phyloP scores from a whole-genome alignment of 1,140 invertebrate species.

The Orussus abietinus region DNA sequence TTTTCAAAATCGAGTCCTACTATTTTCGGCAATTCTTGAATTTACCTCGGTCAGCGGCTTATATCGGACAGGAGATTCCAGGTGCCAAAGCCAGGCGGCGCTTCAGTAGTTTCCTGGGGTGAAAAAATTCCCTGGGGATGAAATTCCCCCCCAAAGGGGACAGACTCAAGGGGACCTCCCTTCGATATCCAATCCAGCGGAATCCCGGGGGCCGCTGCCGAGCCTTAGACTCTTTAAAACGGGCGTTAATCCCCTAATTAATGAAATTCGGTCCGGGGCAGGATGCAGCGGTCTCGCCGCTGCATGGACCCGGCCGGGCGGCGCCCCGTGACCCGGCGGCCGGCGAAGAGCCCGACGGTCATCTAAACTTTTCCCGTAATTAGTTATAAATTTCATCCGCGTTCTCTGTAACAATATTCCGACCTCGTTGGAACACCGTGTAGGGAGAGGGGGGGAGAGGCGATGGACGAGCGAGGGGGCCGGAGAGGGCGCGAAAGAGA shows the following conservation, averaged over 20 bases:
- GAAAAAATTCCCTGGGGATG: no score
- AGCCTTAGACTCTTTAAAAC: no score
- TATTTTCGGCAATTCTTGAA: no score
- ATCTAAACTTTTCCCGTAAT: slow-evolving; percentile 49
- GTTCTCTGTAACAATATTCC: slow-evolving; percentile 43
- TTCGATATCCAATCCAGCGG: no score
- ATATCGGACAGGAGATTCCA: no score
- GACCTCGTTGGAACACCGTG: slow-evolving; percentile 16
- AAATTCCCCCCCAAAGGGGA: no score
- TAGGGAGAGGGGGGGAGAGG: slow-evolving; percentile 9
- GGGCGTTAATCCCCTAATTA: slow-evolving; percentile 37
- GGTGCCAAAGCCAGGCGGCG: no score
- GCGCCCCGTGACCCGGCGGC: slow-evolving; percentile 22
- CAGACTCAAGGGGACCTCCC: no score
- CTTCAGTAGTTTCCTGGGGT: no score
- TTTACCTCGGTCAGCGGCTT: no score
- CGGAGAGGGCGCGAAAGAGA: slow-evolving; percentile 21
- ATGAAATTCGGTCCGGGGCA: slow-evolving; percentile 33
- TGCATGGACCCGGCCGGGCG: slow-evolving; percentile 12
- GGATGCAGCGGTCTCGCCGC: slow-evolving; percentile 3
- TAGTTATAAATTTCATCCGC: slow-evolving; percentile 50
- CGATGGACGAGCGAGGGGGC: slow-evolving; percentile 13
- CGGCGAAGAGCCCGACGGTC: slow-evolving; percentile 32
- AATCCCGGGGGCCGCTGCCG: no score
- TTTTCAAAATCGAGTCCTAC: no score